A percentile compares a stretch with the other conserved stretches of the same genome.
phyloP scores from a whole-genome alignment of 2,797 vertebrate genomes.

The Pitangus sulphuratus region DNA sequence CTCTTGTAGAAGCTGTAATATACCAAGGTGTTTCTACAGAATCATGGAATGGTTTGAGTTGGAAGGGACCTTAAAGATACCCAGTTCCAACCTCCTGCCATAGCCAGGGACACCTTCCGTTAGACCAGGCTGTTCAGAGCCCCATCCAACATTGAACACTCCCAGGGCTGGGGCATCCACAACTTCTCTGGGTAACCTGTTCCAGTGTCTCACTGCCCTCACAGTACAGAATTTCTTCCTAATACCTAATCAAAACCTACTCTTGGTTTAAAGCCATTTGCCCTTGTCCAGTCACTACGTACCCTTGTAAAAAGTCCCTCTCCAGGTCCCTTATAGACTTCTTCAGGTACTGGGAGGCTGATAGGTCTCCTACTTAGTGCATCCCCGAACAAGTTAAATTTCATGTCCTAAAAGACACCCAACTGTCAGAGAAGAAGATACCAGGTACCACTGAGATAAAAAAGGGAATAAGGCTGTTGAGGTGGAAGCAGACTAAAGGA shows the following conservation, averaged over 20 bases:
- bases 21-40: background rate
- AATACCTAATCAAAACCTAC: background rate
- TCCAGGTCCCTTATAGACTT: background rate
- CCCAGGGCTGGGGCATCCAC: background rate
- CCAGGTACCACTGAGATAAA: background rate
- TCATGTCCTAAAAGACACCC: background rate
- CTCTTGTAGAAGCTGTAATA: background rate
- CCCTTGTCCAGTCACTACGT: background rate
- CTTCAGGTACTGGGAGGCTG: background rate
- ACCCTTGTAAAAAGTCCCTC: background rate
- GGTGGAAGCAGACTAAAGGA: background rate
- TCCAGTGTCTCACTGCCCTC: background rate
- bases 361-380: background rate
- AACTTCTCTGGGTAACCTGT: background rate
- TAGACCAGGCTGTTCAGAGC: background rate
- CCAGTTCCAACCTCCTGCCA: background rate
- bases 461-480: background rate
- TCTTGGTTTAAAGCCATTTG: background rate
- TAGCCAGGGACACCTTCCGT: background rate
- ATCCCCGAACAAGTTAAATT: background rate
- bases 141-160: background rate
- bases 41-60: background rate
- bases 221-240: background rate
- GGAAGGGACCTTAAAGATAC: background rate
- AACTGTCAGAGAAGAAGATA: background rate